Percentiles rank a stretch among this genome's conserved stretches.
Evolutionary conservation across 2,113 vertebrate genomes (phyloP).

Genomic region (Sinocyclocheilus anshuiensis): DNA sequence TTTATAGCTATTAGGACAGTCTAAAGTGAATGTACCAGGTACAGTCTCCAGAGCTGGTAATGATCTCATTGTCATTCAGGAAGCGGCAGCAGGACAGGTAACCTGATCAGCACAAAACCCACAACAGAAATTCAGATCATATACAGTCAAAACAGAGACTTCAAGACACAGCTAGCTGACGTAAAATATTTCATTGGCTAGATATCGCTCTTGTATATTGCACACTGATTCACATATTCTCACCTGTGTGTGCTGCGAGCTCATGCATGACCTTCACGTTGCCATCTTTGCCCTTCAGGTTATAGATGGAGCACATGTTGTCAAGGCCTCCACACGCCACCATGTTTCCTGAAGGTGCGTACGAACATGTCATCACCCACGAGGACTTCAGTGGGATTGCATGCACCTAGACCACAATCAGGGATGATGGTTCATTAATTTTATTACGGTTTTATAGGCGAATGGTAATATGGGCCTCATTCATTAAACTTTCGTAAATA

Average conservation of each 20-base stretch:
- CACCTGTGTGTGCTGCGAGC: slow-evolving; percentile 91
- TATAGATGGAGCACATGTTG: slow-evolving; percentile 99
- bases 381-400: slow-evolving; percentile 97
- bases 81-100: slow-evolving; percentile 98
- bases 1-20: not conserved
- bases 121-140: not conserved
- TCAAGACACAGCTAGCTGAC: not conserved
- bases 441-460: not conserved
- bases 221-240: not conserved
- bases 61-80: slow-evolving; percentile 92
- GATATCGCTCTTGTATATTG: not conserved
- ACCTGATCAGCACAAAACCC: slow-evolving; percentile 72
- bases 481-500: not conserved
- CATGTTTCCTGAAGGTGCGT: slow-evolving; percentile 94
- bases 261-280: slow-evolving; percentile 95
- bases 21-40: slow-evolving; percentile 83
- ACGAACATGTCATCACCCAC: slow-evolving; percentile 99
- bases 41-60: slow-evolving; percentile 97
- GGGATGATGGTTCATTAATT: not conserved
- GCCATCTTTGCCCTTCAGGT: slow-evolving; percentile 92
- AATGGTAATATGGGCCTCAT: not conserved
- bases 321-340: slow-evolving; percentile 97
- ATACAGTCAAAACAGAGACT: too few relatives aligned
- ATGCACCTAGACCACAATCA: slow-evolving; percentile 79
- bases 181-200: not conserved